A percentile compares a stretch with the other conserved stretches of the same genome.
Evolutionary conservation across 1,140 invertebrate genomes (phyloP).

Genomic region (Paramacrobiotus metropolitanus): DNA sequence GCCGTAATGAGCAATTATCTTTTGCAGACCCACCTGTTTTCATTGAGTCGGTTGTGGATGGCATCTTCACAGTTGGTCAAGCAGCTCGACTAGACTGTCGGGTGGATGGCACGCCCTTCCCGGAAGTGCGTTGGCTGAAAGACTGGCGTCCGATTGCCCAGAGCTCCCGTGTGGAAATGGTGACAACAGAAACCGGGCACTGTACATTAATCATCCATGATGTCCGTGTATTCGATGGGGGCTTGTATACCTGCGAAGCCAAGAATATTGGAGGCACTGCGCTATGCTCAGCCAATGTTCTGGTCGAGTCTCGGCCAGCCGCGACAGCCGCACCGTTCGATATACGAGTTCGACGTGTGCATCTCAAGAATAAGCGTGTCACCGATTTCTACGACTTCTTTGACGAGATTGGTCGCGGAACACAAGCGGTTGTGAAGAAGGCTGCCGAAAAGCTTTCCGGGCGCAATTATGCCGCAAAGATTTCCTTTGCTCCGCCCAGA

Average conservation of each 20-base stretch:
- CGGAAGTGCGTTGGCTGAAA: conserved; percentile 85
- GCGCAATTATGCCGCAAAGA: conserved; percentile 64
- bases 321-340: conserved; percentile 21
- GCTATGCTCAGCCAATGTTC: conserved; percentile 61
- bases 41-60: conserved; percentile 51
- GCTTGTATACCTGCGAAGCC: conserved; percentile 73
- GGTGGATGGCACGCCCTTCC: conserved; percentile 65
- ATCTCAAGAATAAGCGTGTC: conserved; percentile 30
- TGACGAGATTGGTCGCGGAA: conserved; percentile 35
- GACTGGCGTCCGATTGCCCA: conserved; percentile 70
- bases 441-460: not conserved
- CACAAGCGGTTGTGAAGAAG: not conserved
- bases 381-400: conserved; percentile 71
- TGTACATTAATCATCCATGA: conserved; percentile 46
- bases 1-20: no score
- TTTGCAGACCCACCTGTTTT: conserved; percentile 59
- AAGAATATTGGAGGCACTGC: conserved; percentile 71
- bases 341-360: not conserved
- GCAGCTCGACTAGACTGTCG: conserved; percentile 52
- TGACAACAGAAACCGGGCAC: not conserved
- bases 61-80: conserved; percentile 43
- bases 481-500: conserved; percentile 54
- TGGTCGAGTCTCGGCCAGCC: conserved; percentile 35
- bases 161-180: conserved; percentile 53
- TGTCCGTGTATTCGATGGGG: conserved; percentile 62